Base-by-base conservation (phyloP, 2,888 invertebrate species). In the Brachylomia viminalis region DNA sequence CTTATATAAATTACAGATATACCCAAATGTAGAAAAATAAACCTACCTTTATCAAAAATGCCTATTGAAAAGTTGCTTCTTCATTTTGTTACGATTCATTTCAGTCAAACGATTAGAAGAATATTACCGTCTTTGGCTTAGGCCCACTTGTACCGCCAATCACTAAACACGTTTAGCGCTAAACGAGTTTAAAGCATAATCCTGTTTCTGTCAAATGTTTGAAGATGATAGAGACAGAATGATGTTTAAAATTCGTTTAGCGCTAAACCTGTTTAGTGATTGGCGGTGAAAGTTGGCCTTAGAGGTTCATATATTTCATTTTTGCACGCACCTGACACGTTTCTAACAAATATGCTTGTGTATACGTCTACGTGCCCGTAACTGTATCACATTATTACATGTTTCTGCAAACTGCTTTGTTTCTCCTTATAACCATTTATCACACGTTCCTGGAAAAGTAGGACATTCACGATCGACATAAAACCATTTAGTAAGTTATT, bases 341-440 rank as follows among this genome's bases (percentile, higher is more conserved):
- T 4, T 54, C 33, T 45, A 20, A 47, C 10, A 49, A 68, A 33
- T 27, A 47, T 38, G 17, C 17, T 45, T 45, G 15, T 30, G 2
- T 42, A 30, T 23, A 33, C 17, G 45, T 8, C 23, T 15, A 30
- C 79, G 79, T 78, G n/a, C 30, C 23, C 52, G 11, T 45, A 27
- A 47, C 13, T 76, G 52, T 59, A 74, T 45, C 42, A 47, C 27
- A 76, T 45, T 77, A 58, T 64, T 64, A 49, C 27, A 67, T 47
- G 54, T 33, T 77, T 69, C 59, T 62, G 15, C 17, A 61, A 61
- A 69, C 5, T 2, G 42, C 10, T 47, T 33, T 11, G n/a, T 33
- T 62, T 30, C 23, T 33, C 15, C n/a, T 23, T 52, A 7, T n/a
- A n/a, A 20, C 11, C 8, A 45, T 74, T 75, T 75, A 17, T 61